phyloP scores from a whole-genome alignment of 2,888 invertebrate species.

The Brachypalpus laphriformis region DNA sequence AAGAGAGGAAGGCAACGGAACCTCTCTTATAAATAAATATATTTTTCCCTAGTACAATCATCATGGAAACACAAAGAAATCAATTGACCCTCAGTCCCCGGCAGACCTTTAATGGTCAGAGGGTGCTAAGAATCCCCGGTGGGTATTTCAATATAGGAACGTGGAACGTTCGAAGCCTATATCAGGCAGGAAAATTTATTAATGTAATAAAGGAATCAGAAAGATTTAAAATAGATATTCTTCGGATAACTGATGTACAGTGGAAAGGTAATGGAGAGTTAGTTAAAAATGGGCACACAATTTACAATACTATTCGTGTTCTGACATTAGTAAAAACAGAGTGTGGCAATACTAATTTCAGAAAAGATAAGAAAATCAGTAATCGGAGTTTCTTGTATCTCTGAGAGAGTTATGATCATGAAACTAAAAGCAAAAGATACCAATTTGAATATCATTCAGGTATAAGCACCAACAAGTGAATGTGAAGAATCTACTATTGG shows the following conservation, averaged over 20 bases:
- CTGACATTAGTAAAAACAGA: background rate
- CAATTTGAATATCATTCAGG: conserved; percentile 17
- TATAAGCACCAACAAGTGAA: background rate
- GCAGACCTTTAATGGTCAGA: conserved; percentile 24
- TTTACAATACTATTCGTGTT: conserved; percentile 5
- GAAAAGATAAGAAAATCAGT: background rate
- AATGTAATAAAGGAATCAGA: conserved; percentile 12
- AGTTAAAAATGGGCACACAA: background rate
- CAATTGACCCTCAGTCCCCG: conserved; percentile 22
- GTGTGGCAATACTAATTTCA: background rate
- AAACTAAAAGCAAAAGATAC: conserved; percentile 1
- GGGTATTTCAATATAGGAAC: background rate
- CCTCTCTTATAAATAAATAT: no score
- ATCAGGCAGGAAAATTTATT: conserved; percentile 1
- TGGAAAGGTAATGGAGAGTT: conserved; percentile 1
- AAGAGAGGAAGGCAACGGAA: background rate
- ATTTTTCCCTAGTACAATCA: conserved; percentile 14
- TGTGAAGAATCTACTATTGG: background rate
- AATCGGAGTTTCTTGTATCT: background rate
- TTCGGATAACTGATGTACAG: background rate
- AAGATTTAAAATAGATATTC: conserved; percentile 3
- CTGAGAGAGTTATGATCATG: conserved; percentile 5
- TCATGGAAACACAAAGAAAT: conserved; percentile 13
- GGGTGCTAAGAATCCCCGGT: background rate
- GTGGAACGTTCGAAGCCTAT: background rate